Base-by-base conservation (phyloP, 2,113 vertebrate species). In the Myotis brandtii region DNA sequence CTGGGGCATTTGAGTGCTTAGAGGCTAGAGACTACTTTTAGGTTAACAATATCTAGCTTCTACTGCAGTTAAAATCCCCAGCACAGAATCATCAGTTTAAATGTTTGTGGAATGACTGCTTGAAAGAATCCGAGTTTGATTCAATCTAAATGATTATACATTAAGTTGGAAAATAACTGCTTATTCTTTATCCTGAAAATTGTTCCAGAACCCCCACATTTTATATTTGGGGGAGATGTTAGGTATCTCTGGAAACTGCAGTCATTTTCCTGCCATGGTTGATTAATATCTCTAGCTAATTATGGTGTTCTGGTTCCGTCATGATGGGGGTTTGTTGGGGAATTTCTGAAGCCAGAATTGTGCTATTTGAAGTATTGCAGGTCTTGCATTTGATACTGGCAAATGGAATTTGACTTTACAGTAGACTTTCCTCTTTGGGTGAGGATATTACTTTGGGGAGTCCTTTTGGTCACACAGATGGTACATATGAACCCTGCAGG, bases 131-230 rank as follows among this genome's bases (percentile, higher is more conserved):
- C 67, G 23, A 12, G 4, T n/a, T 82, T 77, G 62, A 52, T 40
- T 40, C 30, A 14, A 82, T 32, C 54, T 82, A 89, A 81, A 95
- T 37, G 56, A 66, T 18, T 91, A 40, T 30, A 48, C 2, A 43
- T 75, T 52, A 50, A 30, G 18, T 6, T 30, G 48, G 20, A 69
- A 64, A 83, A 90, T 25, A 88, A 25, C 17, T 25, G 46, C 27
- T 73, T 64, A 69, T 37, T 79, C 54, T 73, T 73, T 17, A 59
- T 37, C 30, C 54, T 86, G 30, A n/a, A 66, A 72, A 50, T 5
- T 70, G 21, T n/a, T 86, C 16, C 25, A 54, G 82, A 69, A 54
- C 13, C 5, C 56, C 27, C 40, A 69, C 56, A 64, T 37, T 72
- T 89, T 67, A 21, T 32, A 30, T 43, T 37, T 46, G 34, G 11